These are phyloP conservation scores for Esox niger DNA, from an alignment of 2,113 vertebrate genomes.

Conservation along the genomic window DNA sequence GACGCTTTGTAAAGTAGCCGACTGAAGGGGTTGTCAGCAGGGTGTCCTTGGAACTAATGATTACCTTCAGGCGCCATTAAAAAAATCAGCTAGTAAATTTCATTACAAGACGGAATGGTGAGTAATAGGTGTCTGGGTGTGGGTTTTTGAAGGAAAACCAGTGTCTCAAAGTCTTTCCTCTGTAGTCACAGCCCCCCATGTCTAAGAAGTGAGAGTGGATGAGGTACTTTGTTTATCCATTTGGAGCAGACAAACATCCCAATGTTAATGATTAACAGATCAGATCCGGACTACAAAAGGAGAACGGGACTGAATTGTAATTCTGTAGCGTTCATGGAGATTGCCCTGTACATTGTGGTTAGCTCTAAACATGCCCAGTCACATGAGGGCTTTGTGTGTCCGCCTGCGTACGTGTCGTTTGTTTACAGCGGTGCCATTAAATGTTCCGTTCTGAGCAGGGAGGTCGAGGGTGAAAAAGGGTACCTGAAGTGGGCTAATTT, in stretches of 20 bases:
- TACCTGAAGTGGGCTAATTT: constrained; percentile 73
- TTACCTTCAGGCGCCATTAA: too few species aligned
- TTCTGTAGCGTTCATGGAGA: too few species aligned
- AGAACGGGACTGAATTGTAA: constrained; percentile 2
- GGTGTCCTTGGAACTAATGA: too few species aligned
- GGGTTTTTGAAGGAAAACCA: constrained; percentile 45
- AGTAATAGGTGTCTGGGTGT: constrained; percentile 58
- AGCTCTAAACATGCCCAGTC: too few species aligned
- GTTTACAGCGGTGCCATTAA: neutral
- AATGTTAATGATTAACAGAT: constrained; percentile 80
- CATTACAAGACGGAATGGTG: constrained; percentile 61
- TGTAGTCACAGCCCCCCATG: neutral
- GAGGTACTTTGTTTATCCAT: constrained; percentile 64
- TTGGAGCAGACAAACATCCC: constrained; percentile 79
- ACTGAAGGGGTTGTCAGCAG: too few species aligned
- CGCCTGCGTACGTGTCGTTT: neutral
- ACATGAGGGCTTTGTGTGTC: neutral
- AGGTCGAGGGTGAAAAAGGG: constrained; percentile 51
- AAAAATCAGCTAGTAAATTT: constrained; percentile 36
- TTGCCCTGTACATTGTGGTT: too few species aligned
- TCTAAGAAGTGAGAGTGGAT: neutral
- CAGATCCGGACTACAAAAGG: neutral
- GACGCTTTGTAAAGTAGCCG: too few species aligned
- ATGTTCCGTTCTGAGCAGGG: neutral
- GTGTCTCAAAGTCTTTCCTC: constrained; percentile 47